These are phyloP conservation scores for Euzetes globulus DNA, from an alignment of 2,888 invertebrate genomes.

Conservation along the genomic window DNA sequence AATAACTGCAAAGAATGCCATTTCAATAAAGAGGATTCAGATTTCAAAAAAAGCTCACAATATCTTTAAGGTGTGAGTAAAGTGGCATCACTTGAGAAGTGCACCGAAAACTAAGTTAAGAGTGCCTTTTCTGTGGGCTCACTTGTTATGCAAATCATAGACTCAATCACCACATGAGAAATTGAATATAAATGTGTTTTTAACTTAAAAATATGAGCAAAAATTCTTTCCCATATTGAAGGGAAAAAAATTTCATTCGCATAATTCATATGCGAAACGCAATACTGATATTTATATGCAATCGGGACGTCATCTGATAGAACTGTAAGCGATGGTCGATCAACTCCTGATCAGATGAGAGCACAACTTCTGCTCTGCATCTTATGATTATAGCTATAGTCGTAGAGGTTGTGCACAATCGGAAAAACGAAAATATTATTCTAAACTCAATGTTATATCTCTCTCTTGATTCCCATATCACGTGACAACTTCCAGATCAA, in stretches of 20 bases:
- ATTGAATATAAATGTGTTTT: slow-evolving; percentile 25
- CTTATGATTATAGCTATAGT: neutral
- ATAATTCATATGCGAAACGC: slow-evolving; percentile 9
- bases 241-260: neutral
- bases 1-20: neutral
- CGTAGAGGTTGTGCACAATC: neutral
- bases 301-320: neutral
- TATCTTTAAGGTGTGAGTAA: neutral
- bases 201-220: neutral
- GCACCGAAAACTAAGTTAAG: too few relatives aligned
- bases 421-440: neutral
- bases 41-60: neutral
- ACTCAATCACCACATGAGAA: slow-evolving; percentile 3
- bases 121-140: neutral
- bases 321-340: slow-evolving; percentile 7
- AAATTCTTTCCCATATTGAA: neutral
- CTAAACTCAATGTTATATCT: neutral
- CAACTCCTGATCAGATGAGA: slow-evolving; percentile 9
- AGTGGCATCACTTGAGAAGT: too few relatives aligned
- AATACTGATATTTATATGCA: slow-evolving; percentile 17
- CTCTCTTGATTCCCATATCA: slow-evolving; percentile 3
- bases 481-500: slow-evolving; percentile 8
- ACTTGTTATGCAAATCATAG: slow-evolving; percentile 23
- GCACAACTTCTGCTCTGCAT: neutral
- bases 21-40: neutral